Evolutionary conservation across 2,888 invertebrate genomes (phyloP).

Genomic region (Nomada goodeniana): DNA sequence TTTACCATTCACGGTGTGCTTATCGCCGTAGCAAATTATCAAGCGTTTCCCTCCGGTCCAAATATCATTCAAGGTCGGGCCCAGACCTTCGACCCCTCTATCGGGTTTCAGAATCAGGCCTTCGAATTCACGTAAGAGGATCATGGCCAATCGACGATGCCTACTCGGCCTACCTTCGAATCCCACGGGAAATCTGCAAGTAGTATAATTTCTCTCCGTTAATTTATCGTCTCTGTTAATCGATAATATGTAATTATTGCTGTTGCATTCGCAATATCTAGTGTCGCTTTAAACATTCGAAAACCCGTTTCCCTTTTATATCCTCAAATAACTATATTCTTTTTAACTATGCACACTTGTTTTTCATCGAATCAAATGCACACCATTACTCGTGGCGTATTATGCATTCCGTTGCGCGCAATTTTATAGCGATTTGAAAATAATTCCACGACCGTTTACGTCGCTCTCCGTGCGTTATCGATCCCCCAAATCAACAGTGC

Average conservation of each 20-base stretch:
- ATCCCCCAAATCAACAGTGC: constrained; percentile 8
- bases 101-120: constrained; percentile 85
- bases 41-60: constrained; percentile 86
- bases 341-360: not conserved
- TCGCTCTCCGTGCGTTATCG: constrained; percentile 21
- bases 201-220: not conserved
- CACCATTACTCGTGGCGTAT: not conserved
- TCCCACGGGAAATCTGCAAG: constrained; percentile 88
- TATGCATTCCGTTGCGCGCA: not conserved
- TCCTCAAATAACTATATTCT: too few species aligned
- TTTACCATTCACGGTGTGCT: constrained; percentile 84
- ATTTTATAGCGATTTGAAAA: not conserved
- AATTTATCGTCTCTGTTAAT: too few species aligned
- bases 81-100: constrained; percentile 82
- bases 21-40: constrained; percentile 87
- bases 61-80: constrained; percentile 87
- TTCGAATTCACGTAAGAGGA: constrained; percentile 86
- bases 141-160: constrained; percentile 86
- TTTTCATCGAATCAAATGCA: not conserved
- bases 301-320: too few species aligned
- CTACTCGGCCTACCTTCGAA: constrained; percentile 85
- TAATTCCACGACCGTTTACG: not conserved
- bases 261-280: too few species aligned
- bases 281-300: too few species aligned
- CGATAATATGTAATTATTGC: too few species aligned